Base-by-base conservation (phyloP, 2,888 invertebrate genomes). In the Polymixis lichenea region DNA sequence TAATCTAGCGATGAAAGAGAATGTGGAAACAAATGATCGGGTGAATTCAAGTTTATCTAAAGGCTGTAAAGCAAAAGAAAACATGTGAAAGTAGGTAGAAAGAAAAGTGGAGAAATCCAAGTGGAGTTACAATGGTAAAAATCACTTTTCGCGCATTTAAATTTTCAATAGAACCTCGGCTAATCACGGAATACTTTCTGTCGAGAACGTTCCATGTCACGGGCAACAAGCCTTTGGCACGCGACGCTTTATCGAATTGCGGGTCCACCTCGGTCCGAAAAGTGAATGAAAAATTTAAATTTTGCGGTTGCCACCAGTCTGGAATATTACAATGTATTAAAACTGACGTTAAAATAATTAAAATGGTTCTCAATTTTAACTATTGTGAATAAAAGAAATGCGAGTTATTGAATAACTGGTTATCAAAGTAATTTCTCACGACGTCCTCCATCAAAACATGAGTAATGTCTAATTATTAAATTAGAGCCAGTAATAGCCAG, bases 1-100 rank as follows among this genome's bases (percentile, higher is more conserved):
- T 65, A 60, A 72, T 53, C 17, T 22, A 9, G 19, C 15, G 32
- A 8, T 53, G 51, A 64, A 78, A 68, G 25, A 56, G 15, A 68
- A 64, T 49, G 22, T 65, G 19, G 32, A 38, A 22, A 56, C 15
- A 19, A 51, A 13, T n/a, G 46, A 62, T 46, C 19, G 6, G 15
- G 2, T 61, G 28, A 53, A 43, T 51, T 60, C 0, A 28, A 25
- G 13, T 32, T 51, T 71, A 7, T 25, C 4, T 8, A 38, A 22
- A 25, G 11, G 25, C n/a, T 51, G n/a, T 32, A 11, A 64, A 25
- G 19, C n/a, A 19, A 49, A 65, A 8, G 17, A 38, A 38, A 19
- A 15, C 7, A 61, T 3, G 38, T 38, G 22, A 43, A 9, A 60
- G 22, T n/a, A 58, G 43, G 43, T 43, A 11, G 43, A 2, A 43